Evolutionary conservation across 1,140 invertebrate species (phyloP).

Genomic region (Argopecten irradians): DNA sequence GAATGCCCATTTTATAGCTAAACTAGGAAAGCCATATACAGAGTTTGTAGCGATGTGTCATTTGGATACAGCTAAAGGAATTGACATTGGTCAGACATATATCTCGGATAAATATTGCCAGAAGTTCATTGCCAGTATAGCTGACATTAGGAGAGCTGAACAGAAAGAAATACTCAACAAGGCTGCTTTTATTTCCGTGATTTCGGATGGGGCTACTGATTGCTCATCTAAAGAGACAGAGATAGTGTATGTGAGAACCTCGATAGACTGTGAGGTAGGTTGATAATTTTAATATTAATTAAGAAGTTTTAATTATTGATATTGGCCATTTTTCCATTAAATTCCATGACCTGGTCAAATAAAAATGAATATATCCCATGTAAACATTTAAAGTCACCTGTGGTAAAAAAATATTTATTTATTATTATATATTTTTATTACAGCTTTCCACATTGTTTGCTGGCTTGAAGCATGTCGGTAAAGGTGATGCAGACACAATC

Average conservation of each 20-base stretch:
- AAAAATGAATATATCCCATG: no score
- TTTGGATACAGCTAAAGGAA: background rate
- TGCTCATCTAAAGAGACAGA: constrained; percentile 44
- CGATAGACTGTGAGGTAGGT: constrained; percentile 9
- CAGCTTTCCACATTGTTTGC: constrained; percentile 24
- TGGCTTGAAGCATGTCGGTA: constrained; percentile 40
- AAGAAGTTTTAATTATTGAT: no score
- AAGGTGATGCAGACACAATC: constrained; percentile 37
- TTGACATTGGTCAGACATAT: background rate
- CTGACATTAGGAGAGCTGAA: constrained; percentile 29
- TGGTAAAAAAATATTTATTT: no score
- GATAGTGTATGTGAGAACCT: constrained; percentile 40
- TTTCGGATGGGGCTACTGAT: constrained; percentile 47
- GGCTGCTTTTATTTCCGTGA: constrained; percentile 36
- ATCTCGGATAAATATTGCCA: constrained; percentile 24
- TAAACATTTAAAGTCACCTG: no score
- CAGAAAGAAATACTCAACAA: background rate
- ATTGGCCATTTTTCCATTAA: no score
- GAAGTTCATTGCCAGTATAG: background rate
- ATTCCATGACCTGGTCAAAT: no score
- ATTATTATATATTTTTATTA: no score
- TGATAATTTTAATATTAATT: no score
- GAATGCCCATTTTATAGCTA: no score
- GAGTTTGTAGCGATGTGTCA: no score
- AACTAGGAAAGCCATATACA: no score